These are phyloP conservation scores for Drosophila cardini DNA, from an alignment of 1,140 invertebrate species.

Conservation along the genomic window DNA sequence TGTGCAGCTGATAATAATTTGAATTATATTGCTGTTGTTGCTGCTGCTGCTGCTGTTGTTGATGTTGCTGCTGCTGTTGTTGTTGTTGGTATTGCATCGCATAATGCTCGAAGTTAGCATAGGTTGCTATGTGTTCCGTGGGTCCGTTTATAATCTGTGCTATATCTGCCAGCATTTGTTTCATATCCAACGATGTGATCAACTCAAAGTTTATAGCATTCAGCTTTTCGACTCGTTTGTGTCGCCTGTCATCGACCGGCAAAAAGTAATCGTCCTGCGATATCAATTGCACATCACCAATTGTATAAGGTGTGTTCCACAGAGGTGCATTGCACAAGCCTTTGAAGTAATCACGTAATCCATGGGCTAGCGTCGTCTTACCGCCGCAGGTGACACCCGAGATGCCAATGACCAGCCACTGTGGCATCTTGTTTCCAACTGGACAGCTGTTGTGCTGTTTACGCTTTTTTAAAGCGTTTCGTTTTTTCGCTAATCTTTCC, in stretches of 20 bases:
- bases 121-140: conserved; percentile 40
- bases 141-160: conserved; percentile 70
- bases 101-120: conserved; percentile 77
- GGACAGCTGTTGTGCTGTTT: conserved; percentile 8
- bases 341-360: conserved; percentile 86
- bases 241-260: conserved; percentile 88
- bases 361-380: conserved; percentile 90
- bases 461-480: conserved; percentile 4
- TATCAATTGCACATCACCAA: conserved; percentile 87
- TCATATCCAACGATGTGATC: conserved; percentile 90
- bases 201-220: conserved; percentile 93
- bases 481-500: conserved; percentile 17
- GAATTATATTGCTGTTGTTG: conserved; percentile 42
- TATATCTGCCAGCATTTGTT: conserved; percentile 86
- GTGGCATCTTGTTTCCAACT: conserved; percentile 74
- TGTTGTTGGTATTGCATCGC: conserved; percentile 69
- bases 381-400: conserved; percentile 92
- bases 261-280: conserved; percentile 93
- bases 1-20: conserved; percentile 35
- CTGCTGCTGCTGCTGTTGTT: conserved; percentile 57
- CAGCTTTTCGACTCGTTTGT: conserved; percentile 87
- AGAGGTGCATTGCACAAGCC: conserved; percentile 55
- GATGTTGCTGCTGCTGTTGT: conserved; percentile 65
- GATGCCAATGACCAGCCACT: conserved; percentile 90
- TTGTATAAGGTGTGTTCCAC: conserved; percentile 72